Evolutionary conservation across 2,113 vertebrate genomes (phyloP).

Genomic region (Ageneiosus marmoratus): DNA sequence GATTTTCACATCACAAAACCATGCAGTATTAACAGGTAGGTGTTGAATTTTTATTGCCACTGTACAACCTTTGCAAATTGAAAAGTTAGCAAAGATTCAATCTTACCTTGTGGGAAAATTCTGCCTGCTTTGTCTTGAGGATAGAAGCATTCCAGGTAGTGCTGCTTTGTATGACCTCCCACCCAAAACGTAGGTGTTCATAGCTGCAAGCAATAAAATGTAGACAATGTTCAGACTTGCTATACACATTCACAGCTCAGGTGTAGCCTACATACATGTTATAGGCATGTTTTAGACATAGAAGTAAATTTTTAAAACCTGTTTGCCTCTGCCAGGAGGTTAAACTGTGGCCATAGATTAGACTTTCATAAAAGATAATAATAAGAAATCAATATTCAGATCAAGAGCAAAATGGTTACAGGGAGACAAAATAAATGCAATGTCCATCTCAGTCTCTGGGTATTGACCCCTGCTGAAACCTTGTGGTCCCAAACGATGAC

Average conservation of each 20-base stretch:
- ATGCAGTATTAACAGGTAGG: neutral
- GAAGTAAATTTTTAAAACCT: neutral
- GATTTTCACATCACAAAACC: neutral
- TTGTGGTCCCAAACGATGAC: no score
- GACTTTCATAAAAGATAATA: neutral
- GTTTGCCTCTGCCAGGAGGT: neutral
- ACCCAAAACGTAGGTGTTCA: neutral
- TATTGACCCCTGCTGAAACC: neutral
- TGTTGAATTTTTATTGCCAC: neutral
- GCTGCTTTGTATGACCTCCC: neutral
- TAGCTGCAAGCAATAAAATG: neutral
- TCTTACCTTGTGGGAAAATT: neutral
- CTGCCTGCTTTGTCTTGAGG: neutral
- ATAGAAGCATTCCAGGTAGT: neutral
- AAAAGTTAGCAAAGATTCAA: neutral
- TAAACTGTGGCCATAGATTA: neutral
- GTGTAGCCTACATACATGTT: neutral
- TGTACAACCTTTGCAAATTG: neutral
- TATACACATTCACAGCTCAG: neutral
- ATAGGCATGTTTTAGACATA: neutral
- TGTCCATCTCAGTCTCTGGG: neutral
- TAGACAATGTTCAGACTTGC: neutral
- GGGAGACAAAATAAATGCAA: neutral
- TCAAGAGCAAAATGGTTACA: neutral
- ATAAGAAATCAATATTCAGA: neutral